These are phyloP conservation scores for Lasiommata megera DNA, from an alignment of 2,888 invertebrate genomes.

Conservation along the genomic window DNA sequence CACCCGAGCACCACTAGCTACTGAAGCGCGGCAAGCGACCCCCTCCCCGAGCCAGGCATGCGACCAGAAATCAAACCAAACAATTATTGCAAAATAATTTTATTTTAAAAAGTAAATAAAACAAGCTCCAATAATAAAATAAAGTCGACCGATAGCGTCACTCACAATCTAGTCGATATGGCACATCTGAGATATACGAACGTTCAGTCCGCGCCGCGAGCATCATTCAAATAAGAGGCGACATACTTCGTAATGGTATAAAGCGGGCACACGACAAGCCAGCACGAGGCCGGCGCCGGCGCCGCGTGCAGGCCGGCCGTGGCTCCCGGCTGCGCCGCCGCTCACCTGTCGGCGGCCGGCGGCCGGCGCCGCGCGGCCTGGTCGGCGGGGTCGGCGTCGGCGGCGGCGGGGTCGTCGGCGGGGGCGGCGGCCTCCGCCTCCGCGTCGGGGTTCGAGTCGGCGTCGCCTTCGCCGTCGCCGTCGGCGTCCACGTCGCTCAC, in stretches of 20 bases:
- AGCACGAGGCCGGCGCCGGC: too few species aligned
- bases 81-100: background rate
- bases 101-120: background rate
- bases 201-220: too few species aligned
- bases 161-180: background rate
- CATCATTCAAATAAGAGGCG: too few species aligned
- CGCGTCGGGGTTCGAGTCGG: slow-evolving; percentile 17
- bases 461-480: slow-evolving; percentile 9
- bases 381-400: slow-evolving; percentile 9
- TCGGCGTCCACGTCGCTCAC: slow-evolving; percentile 7
- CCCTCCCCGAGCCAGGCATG: background rate
- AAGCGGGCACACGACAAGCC: too few species aligned
- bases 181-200: background rate
- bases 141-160: background rate
- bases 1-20: too few species aligned
- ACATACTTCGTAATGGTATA: too few species aligned
- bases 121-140: slow-evolving; percentile 3
- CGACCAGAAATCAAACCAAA: slow-evolving; percentile 7
- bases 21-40: too few species aligned
- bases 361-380: slow-evolving; percentile 8
- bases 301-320: background rate
- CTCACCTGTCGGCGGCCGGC: slow-evolving; percentile 3
- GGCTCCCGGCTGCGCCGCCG: too few species aligned
- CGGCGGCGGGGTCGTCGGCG: slow-evolving; percentile 16
- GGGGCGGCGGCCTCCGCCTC: slow-evolving; percentile 11